Base-by-base conservation (phyloP, 2,113 vertebrate species). In the Passer domesticus region DNA sequence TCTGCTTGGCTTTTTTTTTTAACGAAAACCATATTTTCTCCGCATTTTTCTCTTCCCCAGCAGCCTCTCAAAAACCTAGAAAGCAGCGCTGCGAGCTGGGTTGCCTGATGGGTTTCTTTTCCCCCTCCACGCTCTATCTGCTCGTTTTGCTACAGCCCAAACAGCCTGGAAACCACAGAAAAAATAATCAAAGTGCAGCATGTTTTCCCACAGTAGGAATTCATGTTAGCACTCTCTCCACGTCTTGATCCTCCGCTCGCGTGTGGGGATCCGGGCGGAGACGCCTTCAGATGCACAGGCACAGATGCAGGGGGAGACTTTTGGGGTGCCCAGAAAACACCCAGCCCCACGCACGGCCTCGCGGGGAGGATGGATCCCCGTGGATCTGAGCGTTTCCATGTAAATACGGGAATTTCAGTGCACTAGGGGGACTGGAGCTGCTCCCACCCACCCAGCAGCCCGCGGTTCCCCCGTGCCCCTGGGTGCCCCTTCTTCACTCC, bases 201-300 rank as follows among this genome's bases (percentile, higher is more conserved):
- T 95, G 93, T 94, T 90, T 87, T 89, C 95, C 95, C 94, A 62
- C 95, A 93, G 96, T 96, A 83, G 94, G 96, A 96, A 93, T 35
- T 92, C 91, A 21, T 95, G 95, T 91, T 95, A 92, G 87, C 94
- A 95, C 94, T 89, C 87, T 94, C 90, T 86, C 67, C 82, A 58
- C 59, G 85, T 43, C 92, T 92, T 70, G 79, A 94, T 91, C 87
- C 82, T 70, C 87, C 15, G 4, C 16, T 95, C 52, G 78, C 50
- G 22, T 50, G 78, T 2, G 92, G 84, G 60, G 49, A 73, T 76
- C 30, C 90, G 37, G 9, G 10, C 58, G 23, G 92, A 68, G 96
- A 85, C 10, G 91, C 60, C 14, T 69, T 77, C 59, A 15, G 83
- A 52, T 3, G 58, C 83, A 13, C 83, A 49, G 24, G 68, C 62